phyloP scores from a whole-genome alignment of 2,888 invertebrate species.

The Eupithecia abbreviata region DNA sequence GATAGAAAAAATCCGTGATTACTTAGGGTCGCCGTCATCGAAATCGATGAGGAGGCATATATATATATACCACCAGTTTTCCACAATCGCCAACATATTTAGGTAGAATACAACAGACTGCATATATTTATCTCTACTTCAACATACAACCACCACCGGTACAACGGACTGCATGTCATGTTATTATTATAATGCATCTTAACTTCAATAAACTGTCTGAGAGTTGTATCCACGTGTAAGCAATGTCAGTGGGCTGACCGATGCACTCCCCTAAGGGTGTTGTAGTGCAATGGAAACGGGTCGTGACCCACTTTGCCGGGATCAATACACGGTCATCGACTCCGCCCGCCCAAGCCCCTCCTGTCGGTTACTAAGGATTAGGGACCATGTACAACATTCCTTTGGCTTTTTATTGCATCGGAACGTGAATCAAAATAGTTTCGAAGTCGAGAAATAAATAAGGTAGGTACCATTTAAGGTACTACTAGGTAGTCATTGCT shows the following conservation, averaged over 20 bases:
- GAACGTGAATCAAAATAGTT: not conserved
- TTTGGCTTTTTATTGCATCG: slow-evolving; percentile 8
- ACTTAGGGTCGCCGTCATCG: no score
- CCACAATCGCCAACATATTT: not conserved
- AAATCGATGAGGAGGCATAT: no score
- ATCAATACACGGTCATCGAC: slow-evolving; percentile 84
- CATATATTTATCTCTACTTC: not conserved
- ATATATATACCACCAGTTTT: not conserved
- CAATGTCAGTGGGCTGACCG: slow-evolving; percentile 51
- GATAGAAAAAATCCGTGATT: no score
- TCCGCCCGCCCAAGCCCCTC: slow-evolving; percentile 62
- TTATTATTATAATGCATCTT: not conserved
- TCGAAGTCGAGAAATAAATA: not conserved
- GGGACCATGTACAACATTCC: slow-evolving; percentile 28
- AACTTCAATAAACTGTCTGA: not conserved
- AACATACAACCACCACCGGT: not conserved
- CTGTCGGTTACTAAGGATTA: slow-evolving; percentile 52
- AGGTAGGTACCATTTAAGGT: not conserved
- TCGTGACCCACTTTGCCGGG: slow-evolving; percentile 79
- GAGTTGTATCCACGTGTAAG: slow-evolving; percentile 27
- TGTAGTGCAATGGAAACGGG: slow-evolving; percentile 77
- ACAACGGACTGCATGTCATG: not conserved
- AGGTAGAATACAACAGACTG: not conserved
- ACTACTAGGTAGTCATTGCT: not conserved
- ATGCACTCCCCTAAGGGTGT: slow-evolving; percentile 62